Percentiles rank a stretch among this genome's conserved stretches.
These are phyloP conservation scores for Nipponacmea schrenckii DNA, from an alignment of 2,888 invertebrate genomes.

Conservation along the genomic window DNA sequence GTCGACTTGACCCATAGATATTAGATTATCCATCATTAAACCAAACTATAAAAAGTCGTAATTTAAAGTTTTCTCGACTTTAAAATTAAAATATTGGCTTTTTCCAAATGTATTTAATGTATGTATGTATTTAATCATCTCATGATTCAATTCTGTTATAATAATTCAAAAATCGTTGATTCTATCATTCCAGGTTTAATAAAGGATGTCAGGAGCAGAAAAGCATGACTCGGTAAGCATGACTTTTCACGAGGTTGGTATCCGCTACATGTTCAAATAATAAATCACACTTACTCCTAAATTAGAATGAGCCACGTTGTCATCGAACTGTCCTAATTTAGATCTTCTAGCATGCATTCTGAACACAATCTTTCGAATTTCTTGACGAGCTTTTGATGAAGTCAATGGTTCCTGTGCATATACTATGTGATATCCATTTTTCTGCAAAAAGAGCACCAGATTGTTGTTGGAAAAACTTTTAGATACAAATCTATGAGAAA, in stretches of 20 bases:
- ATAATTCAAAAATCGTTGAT: no score
- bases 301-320: conserved; percentile 43
- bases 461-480: background rate
- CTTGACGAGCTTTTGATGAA: conserved; percentile 23
- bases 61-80: no score
- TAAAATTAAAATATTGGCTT: no score
- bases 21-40: background rate
- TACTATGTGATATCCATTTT: conserved; percentile 34
- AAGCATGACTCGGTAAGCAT: no score
- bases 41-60: background rate
- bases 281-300: conserved; percentile 21
- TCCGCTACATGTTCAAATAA: no score
- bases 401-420: conserved; percentile 34
- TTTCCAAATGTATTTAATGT: no score
- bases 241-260: background rate
- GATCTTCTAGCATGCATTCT: conserved; percentile 25
- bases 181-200: no score
- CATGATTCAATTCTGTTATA: no score
- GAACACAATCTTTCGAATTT: conserved; percentile 19
- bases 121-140: no score
- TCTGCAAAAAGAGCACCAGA: conserved; percentile 9
- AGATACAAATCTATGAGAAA: no score
- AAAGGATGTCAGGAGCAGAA: no score
- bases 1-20: background rate
- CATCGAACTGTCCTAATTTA: conserved; percentile 30